Conservation (phyloP, 2,797 vertebrate genomes). For the Lagorchestes hirsutus region DNA sequence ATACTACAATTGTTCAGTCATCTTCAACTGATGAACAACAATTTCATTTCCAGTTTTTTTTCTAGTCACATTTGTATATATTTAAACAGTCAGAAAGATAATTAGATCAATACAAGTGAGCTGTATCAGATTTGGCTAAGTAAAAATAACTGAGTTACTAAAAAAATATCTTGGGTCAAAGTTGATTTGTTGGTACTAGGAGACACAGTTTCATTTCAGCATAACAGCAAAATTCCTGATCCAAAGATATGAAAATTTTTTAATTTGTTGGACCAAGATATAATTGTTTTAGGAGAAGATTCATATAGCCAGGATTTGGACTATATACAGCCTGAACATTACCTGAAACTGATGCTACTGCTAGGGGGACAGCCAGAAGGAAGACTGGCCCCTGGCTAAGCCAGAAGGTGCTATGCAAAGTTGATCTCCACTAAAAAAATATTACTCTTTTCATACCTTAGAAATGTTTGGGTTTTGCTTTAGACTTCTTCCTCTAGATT, state of each 20-base stretch:
- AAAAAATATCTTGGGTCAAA: background rate
- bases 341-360: background rate
- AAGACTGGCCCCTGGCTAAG: background rate
- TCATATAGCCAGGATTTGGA: slow-evolving; percentile 1
- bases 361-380: background rate
- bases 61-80: background rate
- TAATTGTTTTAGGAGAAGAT: background rate
- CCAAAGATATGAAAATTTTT: background rate
- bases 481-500: background rate
- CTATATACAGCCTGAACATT: background rate
- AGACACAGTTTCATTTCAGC: background rate
- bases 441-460: background rate
- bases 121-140: background rate
- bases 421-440: background rate
- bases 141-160: no score
- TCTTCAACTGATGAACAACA: background rate
- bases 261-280: background rate
- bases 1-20: background rate
- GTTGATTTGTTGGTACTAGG: background rate
- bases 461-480: background rate
- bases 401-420: background rate
- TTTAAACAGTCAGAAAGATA: background rate
- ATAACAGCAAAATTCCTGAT: background rate
- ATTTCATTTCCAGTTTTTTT: background rate
- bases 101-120: background rate